phyloP scores from a whole-genome alignment of 2,888 invertebrate species.

The Galerucella pusilla region DNA sequence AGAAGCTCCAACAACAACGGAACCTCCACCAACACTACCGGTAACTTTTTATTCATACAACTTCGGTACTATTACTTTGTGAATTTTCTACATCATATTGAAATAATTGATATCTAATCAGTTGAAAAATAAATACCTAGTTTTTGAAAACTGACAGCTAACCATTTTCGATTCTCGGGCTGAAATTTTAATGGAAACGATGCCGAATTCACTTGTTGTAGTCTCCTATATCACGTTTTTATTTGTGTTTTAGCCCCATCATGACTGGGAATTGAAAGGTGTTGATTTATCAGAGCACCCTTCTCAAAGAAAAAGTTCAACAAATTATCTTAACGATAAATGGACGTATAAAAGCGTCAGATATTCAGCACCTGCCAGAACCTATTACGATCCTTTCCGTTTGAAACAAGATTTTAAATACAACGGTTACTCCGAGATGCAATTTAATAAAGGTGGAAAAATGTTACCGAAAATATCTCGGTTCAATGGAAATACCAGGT shows the following conservation, averaged over 20 bases:
- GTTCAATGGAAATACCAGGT: conserved; percentile 15
- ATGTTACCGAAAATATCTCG: conserved; percentile 1
- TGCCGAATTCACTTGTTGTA: neutral
- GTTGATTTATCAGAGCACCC: conserved; percentile 26
- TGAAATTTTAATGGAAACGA: neutral
- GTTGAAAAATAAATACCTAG: no score
- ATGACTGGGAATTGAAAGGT: conserved; percentile 29
- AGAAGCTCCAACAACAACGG: conserved; percentile 39
- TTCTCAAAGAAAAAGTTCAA: conserved; percentile 38
- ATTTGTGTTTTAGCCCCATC: conserved; percentile 38
- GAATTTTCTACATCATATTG: no score
- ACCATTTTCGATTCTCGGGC: neutral
- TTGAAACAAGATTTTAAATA: conserved; percentile 39
- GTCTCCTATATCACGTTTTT: neutral
- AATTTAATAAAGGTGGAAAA: conserved; percentile 7
- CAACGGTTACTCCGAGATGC: conserved; percentile 12
- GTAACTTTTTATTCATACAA: conserved; percentile 27
- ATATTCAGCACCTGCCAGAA: conserved; percentile 46
- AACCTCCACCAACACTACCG: conserved; percentile 38
- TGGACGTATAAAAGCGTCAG: conserved; percentile 49
- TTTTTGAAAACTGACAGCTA: no score
- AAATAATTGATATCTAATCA: no score
- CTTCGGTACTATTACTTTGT: neutral
- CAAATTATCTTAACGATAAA: conserved; percentile 43
- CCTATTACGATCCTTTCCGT: conserved; percentile 49